Percentiles rank a stretch among this genome's conserved stretches.
Conservation (phyloP, 2,888 invertebrate genomes). For the Tuberolachnus salignus region DNA sequence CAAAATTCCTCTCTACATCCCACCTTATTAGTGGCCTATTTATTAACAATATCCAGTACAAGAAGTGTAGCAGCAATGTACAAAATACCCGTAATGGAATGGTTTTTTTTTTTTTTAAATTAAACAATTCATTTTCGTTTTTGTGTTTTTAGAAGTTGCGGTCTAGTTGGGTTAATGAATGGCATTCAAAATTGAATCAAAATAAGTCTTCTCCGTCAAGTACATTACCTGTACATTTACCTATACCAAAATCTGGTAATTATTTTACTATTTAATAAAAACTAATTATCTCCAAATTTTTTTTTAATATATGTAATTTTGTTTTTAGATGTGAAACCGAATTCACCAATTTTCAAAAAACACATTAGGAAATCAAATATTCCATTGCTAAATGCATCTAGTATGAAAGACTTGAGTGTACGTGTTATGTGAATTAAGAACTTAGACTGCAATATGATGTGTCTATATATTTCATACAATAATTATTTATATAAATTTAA, state of each 20-base stretch:
- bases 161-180: slow-evolving; percentile 52
- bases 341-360: slow-evolving; percentile 35
- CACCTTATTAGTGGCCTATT: too few relatives aligned
- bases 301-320: background rate
- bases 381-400: slow-evolving; percentile 43
- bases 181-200: slow-evolving; percentile 55
- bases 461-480: too few relatives aligned
- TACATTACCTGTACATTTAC: slow-evolving; percentile 15
- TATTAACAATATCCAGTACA: too few relatives aligned
- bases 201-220: slow-evolving; percentile 9
- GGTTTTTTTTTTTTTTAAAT: background rate
- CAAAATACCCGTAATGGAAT: too few relatives aligned
- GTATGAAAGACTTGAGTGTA: slow-evolving; percentile 49
- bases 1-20: too few relatives aligned
- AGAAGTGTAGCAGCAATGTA: too few relatives aligned
- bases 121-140: background rate
- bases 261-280: background rate
- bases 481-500: background rate
- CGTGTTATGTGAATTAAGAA: background rate
- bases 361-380: slow-evolving; percentile 46
- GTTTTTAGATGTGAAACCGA: slow-evolving; percentile 33
- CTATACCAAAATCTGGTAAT: slow-evolving; percentile 27
- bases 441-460: background rate
- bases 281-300: background rate
- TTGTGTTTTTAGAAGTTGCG: slow-evolving; percentile 40